Conservation (phyloP, 2,797 vertebrate species). For the Decapterus maruadsi region DNA sequence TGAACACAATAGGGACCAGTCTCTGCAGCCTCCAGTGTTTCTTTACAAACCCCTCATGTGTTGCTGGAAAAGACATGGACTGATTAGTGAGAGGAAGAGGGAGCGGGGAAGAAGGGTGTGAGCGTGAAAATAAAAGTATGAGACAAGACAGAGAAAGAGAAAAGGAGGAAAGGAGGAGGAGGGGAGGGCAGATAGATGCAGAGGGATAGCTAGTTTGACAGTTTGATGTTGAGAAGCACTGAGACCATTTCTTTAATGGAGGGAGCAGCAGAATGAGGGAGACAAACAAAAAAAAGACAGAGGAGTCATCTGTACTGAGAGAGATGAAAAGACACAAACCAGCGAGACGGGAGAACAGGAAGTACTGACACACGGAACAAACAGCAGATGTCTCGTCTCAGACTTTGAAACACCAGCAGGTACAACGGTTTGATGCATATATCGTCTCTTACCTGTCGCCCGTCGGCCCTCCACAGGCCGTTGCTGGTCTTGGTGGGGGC, state of each 20-base stretch:
- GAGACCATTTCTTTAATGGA: conserved; percentile 68
- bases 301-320: conserved; percentile 40
- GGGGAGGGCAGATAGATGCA: conserved; percentile 9
- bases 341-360: conserved; percentile 21
- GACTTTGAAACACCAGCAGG: conserved; percentile 21
- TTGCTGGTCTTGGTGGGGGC: conserved; percentile 89
- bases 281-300: conserved; percentile 33
- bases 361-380: conserved; percentile 15
- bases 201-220: conserved; percentile 63
- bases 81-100: conserved; percentile 58
- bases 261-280: conserved; percentile 50
- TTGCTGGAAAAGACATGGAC: conserved; percentile 68
- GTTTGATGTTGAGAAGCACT: conserved; percentile 69
- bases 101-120: conserved; percentile 31
- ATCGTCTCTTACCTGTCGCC: conserved; percentile 74
- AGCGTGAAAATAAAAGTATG: conserved; percentile 51
- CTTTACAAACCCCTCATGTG: conserved; percentile 73
- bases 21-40: conserved; percentile 70
- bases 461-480: conserved; percentile 82
- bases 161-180: conserved; percentile 13
- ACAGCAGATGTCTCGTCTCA: conserved; percentile 43
- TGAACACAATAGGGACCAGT: conserved; percentile 75
- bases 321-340: conserved; percentile 3
- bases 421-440: not conserved
- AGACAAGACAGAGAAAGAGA: conserved; percentile 48